phyloP scores from a whole-genome alignment of 2,113 vertebrate genomes.

The Donacobius atricapilla region DNA sequence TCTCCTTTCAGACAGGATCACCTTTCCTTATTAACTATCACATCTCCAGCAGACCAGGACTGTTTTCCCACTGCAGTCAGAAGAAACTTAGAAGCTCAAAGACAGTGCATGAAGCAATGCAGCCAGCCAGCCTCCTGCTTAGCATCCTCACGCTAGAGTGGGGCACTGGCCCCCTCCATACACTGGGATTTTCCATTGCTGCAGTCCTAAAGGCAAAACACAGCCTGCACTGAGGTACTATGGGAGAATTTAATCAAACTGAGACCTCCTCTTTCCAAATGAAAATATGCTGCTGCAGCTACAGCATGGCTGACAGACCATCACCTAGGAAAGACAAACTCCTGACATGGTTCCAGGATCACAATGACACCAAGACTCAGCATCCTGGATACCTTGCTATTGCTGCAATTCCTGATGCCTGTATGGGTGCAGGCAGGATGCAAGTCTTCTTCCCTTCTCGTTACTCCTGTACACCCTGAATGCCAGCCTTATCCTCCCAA shows the following conservation, averaged over 20 bases:
- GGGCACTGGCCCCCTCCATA: not conserved
- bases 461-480: accelerated
- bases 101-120: accelerated
- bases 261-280: not conserved
- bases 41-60: not conserved
- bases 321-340: not conserved
- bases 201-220: not conserved
- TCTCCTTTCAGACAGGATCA: not conserved
- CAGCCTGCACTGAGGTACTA: not conserved
- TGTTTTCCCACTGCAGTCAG: not conserved
- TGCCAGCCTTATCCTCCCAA: not conserved
- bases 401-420: not conserved
- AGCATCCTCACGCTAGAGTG: accelerated
- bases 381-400: not conserved
- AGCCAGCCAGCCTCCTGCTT: not conserved
- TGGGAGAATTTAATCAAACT: not conserved
- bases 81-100: not conserved
- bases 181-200: not conserved
- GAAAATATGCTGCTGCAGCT: not conserved
- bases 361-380: not conserved
- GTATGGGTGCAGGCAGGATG: accelerated
- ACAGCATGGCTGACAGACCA: not conserved
- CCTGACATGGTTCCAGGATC: not conserved
- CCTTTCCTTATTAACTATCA: not conserved
- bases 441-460: not conserved